These are phyloP conservation scores for Silurus meridionalis DNA, from an alignment of 2,113 vertebrate species.

Conservation along the genomic window DNA sequence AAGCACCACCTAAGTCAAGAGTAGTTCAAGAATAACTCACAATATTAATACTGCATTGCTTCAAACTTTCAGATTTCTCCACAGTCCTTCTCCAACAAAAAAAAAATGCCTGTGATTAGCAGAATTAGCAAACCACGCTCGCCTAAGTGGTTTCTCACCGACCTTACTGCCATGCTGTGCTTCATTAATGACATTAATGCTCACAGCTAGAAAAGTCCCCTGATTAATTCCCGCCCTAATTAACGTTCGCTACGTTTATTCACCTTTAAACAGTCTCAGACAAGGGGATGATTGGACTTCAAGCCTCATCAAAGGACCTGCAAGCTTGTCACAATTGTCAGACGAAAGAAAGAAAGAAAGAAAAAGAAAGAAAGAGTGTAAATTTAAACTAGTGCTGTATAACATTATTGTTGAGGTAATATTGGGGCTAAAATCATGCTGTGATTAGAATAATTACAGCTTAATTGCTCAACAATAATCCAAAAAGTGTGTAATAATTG, in stretches of 20 bases:
- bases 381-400: background rate
- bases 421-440: background rate
- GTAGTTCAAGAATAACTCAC: background rate
- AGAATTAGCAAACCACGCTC: slow-evolving; percentile 3
- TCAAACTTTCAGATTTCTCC: slow-evolving; percentile 8
- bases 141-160: slow-evolving; percentile 3
- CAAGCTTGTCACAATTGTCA: background rate
- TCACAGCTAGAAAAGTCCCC: slow-evolving; percentile 28
- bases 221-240: slow-evolving; percentile 35
- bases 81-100: background rate
- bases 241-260: slow-evolving; percentile 20
- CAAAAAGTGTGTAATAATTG: background rate
- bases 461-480: background rate
- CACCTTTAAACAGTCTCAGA: slow-evolving; percentile 4
- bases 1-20: background rate
- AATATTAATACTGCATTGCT: slow-evolving; percentile 6
- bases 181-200: slow-evolving; percentile 26
- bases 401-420: background rate
- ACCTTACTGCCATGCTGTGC: slow-evolving; percentile 8
- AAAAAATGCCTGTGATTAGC: slow-evolving; percentile 12
- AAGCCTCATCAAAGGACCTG: background rate
- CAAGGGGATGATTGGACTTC: background rate
- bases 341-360: background rate
- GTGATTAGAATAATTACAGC: background rate
- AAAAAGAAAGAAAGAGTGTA: background rate